Base-by-base conservation (phyloP, 1,140 invertebrate genomes). In the Bombus difficillimus region DNA sequence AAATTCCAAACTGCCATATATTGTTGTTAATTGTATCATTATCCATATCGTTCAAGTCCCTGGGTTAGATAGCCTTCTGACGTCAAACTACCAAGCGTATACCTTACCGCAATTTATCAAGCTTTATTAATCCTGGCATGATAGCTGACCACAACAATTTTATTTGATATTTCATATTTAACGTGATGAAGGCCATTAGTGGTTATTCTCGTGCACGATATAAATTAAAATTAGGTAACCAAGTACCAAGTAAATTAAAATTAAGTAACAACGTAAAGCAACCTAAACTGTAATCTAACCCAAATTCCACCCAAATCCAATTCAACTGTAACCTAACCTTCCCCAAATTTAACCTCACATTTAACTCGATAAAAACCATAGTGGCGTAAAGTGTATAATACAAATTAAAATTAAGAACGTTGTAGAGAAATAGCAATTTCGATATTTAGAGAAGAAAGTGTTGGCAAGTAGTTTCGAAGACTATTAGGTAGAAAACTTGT, bases 11-110 rank as follows among this genome's bases (percentile, higher is more conserved):
- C 28, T 78, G 57, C 57, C 12, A 25, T 39, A 28, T 28, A 28
- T 22, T 62, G 59, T 25, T 47, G 43, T 71, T 81, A 81, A 81
- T 72, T 39, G 53, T 64, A 15, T 62, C 59, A 53, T 13, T 28
- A 25, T 15, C 13, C 1, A 2, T 28, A 12, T 28, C 1, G 25
- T 25, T 4, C 9, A 12, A 39, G 22, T 69, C 8, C 10, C 22
- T 22, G 25, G 37, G 37, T 39, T 39, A 69, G 10, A 34, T 37
- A 37, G 22, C 22, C 9, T 39, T 39, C 32, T 39, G 66, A 32
- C 66, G 32, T 22, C 32, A 66, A 66, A 66, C 32, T 32, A 15
- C 5, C 4, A 66, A 15, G 32, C 64, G 5, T n/a, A 64, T 32
- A 62, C 12, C 28, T 13, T 10, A 8, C 28, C 12, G 12, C 3